phyloP scores from a whole-genome alignment of 2,888 invertebrate genomes.

The Drosophila glabriapex region DNA sequence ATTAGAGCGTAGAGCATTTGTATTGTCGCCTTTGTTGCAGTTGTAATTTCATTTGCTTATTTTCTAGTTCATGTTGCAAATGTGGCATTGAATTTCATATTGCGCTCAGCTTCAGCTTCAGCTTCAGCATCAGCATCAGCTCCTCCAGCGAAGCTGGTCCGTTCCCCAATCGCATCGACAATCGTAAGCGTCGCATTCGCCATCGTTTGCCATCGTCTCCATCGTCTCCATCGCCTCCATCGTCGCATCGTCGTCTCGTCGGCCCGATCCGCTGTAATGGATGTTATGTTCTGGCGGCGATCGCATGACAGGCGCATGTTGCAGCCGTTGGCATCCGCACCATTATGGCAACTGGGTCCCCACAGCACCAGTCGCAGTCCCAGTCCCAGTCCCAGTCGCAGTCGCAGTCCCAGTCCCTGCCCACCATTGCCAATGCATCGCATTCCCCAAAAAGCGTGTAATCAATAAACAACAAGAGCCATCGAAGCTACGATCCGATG shows the following conservation, averaged over 20 bases:
- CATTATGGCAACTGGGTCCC: conserved; percentile 72
- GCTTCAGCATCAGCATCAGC: conserved; percentile 16
- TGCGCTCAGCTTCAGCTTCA: conserved; percentile 55
- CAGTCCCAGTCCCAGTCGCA: background rate
- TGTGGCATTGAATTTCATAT: conserved; percentile 83
- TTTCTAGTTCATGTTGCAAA: conserved; percentile 80
- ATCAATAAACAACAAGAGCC: conserved; percentile 84
- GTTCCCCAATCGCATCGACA: conserved; percentile 57
- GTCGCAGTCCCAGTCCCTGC: conserved; percentile 24
- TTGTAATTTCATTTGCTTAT: conserved; percentile 33
- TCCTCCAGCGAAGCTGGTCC: conserved; percentile 14
- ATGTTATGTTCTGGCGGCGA: conserved; percentile 82
- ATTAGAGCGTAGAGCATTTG: conserved; percentile 27
- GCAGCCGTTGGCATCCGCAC: conserved; percentile 82
- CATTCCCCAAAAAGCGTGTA: conserved; percentile 84
- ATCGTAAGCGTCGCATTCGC: conserved; percentile 62
- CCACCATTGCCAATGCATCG: conserved; percentile 68
- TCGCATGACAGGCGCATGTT: conserved; percentile 82
- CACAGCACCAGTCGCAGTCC: conserved; percentile 6
- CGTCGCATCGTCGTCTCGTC: conserved; percentile 36
- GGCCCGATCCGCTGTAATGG: conserved; percentile 74
- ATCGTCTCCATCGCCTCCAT: conserved; percentile 17
- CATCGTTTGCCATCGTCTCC: conserved; percentile 23
- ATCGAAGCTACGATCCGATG: conserved; percentile 74
- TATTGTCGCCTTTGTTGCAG: background rate